Evolutionary conservation across 2,888 invertebrate species (phyloP), one percentile per base, ranked within the genome.

Genomic region (Gymnocheta viridis): DNA sequence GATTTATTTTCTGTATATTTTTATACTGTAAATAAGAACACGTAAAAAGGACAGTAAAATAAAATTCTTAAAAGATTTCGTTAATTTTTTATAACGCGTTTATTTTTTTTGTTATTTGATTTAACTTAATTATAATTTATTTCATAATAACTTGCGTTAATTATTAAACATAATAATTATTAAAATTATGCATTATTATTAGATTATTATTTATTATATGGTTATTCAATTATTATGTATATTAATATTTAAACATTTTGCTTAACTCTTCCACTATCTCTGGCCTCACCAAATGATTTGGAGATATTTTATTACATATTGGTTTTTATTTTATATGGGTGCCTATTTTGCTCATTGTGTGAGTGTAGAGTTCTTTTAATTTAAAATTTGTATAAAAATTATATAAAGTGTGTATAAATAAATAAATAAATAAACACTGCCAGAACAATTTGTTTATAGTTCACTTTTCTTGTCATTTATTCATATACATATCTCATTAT

Each of bases 81-180:
- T 79, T 70, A 32, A 58, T 69, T 60, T 72, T 81, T 81, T 73
- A 81, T 81, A 84, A 84, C 84, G 83, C 83, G 84, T 81, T 85
- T 85, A 85, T 86, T 86, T 87, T 86, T 87, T 86, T 69, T 76
- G 56, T 76, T 83, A 80, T 82, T 76, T 86, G 80, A 86, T 82
- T 86, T 83, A 87, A 86, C 84, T 87, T 86, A 86, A 86, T 86
- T 83, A 86, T 87, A 86, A 85, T 85, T 85, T 87, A 86, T 84
- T 86, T 81, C 86, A 86, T 85, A 86, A 86, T 87, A 86, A 86
- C 85, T 87, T 87, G 86, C 86, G 85, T 86, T 86, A 85, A 84
- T 86, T 85, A 86, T 84, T 85, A 86, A 84, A 86, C 83, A 72
- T 85, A 83, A 84, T 85, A 56, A 67, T 77, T 78, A 69, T 82